Conservation (phyloP, 2,797 vertebrate species). For the Agapornis canus region DNA sequence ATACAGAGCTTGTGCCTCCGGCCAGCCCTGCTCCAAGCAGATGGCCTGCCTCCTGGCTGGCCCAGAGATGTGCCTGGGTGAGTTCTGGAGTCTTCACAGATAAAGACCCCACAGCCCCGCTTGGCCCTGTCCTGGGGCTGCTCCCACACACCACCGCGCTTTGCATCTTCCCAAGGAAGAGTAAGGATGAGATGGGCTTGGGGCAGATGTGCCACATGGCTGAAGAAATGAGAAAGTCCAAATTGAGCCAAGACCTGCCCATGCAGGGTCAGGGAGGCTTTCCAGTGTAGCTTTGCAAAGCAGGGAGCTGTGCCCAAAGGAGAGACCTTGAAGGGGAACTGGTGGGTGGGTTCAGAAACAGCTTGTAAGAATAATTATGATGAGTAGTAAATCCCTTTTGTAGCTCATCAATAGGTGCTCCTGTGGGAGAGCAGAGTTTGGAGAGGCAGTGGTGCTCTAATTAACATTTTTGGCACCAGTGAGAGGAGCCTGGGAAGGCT, state of each 20-base stretch:
- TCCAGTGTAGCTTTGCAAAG: not conserved
- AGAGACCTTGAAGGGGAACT: not conserved
- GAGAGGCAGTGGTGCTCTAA: not conserved
- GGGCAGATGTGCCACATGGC: not conserved
- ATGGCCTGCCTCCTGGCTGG: not conserved
- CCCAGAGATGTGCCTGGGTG: not conserved
- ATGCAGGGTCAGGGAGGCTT: not conserved
- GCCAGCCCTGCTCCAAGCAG: not conserved
- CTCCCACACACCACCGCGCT: fast-evolving
- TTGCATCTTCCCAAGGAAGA: not conserved
- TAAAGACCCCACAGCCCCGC: not conserved
- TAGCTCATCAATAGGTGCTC: not conserved
- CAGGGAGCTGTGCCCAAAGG: not conserved
- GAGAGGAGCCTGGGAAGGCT: not conserved
- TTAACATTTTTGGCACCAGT: not conserved
- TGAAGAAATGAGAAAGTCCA: not conserved
- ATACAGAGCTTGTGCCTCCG: not conserved
- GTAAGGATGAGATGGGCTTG: not conserved
- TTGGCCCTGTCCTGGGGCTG: not conserved
- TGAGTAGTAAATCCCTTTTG: not conserved
- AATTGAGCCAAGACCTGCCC: not conserved
- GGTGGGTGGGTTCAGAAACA: not conserved
- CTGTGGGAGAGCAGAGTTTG: not conserved
- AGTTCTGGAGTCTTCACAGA: not conserved
- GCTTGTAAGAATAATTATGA: not conserved